phyloP scores from a whole-genome alignment of 2,797 vertebrate species.

The Chlorospingus semifuscus region DNA sequence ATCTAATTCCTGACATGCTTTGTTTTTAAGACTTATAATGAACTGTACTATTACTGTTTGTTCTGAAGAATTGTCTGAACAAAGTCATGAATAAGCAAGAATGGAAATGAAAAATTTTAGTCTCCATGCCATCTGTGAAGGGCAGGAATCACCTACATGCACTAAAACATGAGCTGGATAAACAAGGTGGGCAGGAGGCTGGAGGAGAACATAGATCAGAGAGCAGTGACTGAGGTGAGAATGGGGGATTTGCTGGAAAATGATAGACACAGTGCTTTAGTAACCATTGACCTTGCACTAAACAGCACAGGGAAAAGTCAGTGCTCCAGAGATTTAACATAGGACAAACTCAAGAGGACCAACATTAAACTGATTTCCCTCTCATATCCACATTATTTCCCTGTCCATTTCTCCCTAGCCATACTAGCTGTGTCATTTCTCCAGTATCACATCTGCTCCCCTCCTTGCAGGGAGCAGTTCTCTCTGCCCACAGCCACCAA shows the following conservation, averaged over 20 bases:
- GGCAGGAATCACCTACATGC: background rate
- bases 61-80: background rate
- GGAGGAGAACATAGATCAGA: background rate
- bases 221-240: background rate
- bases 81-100: slow-evolving; percentile 22
- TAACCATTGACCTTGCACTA: background rate
- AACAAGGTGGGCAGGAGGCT: background rate
- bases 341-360: background rate
- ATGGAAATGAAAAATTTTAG: background rate
- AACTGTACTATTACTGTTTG: background rate
- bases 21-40: slow-evolving; percentile 24
- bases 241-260: background rate
- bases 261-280: background rate
- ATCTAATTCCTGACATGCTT: slow-evolving; percentile 39
- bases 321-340: background rate
- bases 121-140: background rate
- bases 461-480: background rate
- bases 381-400: background rate
- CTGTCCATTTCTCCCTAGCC: background rate
- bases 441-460: accelerated
- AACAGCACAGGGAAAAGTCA: background rate
- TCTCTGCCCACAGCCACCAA: accelerated
- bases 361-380: background rate
- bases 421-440: background rate
- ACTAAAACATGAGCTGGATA: background rate